These are phyloP conservation scores for Myanophis thanlyinensis DNA, from an alignment of 2,113 vertebrate species.

Conservation along the genomic window DNA sequence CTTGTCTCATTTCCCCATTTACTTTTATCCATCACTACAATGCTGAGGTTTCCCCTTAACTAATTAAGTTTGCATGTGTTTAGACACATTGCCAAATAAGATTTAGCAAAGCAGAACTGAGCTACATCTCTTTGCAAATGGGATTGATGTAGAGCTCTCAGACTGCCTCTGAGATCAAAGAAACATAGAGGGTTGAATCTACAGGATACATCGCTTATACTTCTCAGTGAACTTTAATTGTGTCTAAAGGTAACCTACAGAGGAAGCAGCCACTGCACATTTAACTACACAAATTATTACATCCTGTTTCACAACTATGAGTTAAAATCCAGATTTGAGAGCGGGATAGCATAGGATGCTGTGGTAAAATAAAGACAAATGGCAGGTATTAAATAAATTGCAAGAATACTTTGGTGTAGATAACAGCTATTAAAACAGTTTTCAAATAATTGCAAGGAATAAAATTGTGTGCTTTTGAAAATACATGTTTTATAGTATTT, in stretches of 20 bases:
- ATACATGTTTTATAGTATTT: not conserved
- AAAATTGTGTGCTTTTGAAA: not conserved
- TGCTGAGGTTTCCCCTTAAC: slow-evolving; percentile 71
- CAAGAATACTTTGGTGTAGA: not conserved
- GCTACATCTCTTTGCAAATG: slow-evolving; percentile 75
- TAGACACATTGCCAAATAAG: slow-evolving; percentile 82
- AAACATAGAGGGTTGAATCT: not conserved
- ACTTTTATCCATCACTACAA: slow-evolving; percentile 76
- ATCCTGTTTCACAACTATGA: accelerated
- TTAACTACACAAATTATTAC: not conserved
- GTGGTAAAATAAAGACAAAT: not conserved
- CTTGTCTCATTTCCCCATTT: slow-evolving; percentile 75
- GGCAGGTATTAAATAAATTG: not conserved
- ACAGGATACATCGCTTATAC: slow-evolving; percentile 12
- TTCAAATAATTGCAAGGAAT: slow-evolving; percentile 12
- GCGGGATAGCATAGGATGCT: not conserved
- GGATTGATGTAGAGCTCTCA: slow-evolving; percentile 42
- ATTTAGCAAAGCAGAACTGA: slow-evolving; percentile 82
- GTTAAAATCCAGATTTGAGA: not conserved
- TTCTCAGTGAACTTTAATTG: not conserved
- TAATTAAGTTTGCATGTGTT: slow-evolving; percentile 81
- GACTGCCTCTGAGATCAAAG: slow-evolving; percentile 25
- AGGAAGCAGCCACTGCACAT: not conserved
- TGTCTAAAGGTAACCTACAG: accelerated
- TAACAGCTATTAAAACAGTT: not conserved